Evolutionary conservation across 2,113 vertebrate genomes (phyloP).

Genomic region (Osmerus eperlanus): DNA sequence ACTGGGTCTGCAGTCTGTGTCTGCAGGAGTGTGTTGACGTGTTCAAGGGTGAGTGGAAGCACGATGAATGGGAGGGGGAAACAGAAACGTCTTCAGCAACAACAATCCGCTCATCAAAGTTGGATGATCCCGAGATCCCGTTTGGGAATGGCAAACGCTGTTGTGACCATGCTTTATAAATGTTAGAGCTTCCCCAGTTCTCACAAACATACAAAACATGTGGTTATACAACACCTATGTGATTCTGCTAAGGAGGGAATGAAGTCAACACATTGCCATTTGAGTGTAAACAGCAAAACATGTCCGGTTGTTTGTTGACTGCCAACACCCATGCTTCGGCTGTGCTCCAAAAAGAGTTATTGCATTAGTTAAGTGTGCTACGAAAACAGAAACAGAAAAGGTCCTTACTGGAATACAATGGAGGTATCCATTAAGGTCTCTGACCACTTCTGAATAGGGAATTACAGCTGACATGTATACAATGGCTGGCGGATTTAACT

Average conservation of each 20-base stretch:
- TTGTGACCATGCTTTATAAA: neutral
- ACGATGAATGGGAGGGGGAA: slow-evolving; percentile 33
- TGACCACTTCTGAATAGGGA: too few species aligned
- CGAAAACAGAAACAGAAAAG: slow-evolving; percentile 20
- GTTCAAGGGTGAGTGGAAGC: slow-evolving; percentile 43
- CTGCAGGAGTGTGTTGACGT: slow-evolving; percentile 40
- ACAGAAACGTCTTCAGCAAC: slow-evolving; percentile 50
- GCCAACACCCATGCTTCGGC: slow-evolving; percentile 48
- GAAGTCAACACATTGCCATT: slow-evolving; percentile 38
- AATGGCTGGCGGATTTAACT: neutral
- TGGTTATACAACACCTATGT: neutral
- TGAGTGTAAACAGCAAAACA: slow-evolving; percentile 54
- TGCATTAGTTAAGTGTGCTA: slow-evolving; percentile 21
- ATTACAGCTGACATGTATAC: neutral
- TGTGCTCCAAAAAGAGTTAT: slow-evolving; percentile 27
- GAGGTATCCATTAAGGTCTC: too few species aligned
- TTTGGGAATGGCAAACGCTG: neutral
- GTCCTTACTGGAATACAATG: neutral
- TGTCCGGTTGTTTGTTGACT: slow-evolving; percentile 34
- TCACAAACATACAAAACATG: slow-evolving; percentile 1
- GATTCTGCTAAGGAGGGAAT: slow-evolving; percentile 8
- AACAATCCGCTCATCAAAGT: slow-evolving; percentile 19
- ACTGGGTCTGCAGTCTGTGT: slow-evolving; percentile 31
- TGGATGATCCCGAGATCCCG: neutral
- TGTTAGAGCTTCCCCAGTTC: neutral